phyloP scores from a whole-genome alignment of 2,113 vertebrate species.

The Micronycteris hirsuta region DNA sequence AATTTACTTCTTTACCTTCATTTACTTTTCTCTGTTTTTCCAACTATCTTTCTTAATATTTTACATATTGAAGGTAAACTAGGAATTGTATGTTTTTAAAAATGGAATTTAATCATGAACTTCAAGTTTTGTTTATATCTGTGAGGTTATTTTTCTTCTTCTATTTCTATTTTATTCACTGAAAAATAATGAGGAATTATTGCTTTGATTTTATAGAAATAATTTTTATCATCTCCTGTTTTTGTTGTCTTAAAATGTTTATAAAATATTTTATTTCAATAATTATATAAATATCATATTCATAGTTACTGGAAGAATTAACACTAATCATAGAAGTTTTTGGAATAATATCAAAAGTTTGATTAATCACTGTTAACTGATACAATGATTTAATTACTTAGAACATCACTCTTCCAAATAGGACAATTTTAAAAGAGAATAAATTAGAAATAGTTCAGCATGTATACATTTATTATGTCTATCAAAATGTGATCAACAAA shows the following conservation, averaged over 20 bases:
- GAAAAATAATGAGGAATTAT: neutral
- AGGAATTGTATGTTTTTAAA: neutral
- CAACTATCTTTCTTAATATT: neutral
- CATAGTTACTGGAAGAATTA: conserved; percentile 61
- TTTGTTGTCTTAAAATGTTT: neutral
- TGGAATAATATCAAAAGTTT: conserved; percentile 66
- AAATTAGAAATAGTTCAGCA: conserved; percentile 23
- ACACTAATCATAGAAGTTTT: conserved; percentile 55
- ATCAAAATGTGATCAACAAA: neutral
- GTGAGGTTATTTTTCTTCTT: neutral
- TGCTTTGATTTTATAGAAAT: neutral
- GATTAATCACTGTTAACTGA: conserved; percentile 51
- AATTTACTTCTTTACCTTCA: neutral
- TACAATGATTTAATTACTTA: conserved; percentile 58
- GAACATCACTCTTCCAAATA: conserved; percentile 36
- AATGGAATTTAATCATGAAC: neutral
- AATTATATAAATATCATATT: conserved; percentile 28
- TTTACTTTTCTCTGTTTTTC: neutral
- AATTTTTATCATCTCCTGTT: neutral
- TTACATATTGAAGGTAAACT: neutral
- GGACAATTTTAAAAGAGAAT: conserved; percentile 11
- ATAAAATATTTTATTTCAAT: conserved; percentile 23
- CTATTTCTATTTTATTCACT: neutral
- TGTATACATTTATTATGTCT: neutral
- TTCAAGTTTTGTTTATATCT: neutral